Evolutionary conservation across 2,797 vertebrate genomes (phyloP).

Genomic region (Tiaroga cobitis): DNA sequence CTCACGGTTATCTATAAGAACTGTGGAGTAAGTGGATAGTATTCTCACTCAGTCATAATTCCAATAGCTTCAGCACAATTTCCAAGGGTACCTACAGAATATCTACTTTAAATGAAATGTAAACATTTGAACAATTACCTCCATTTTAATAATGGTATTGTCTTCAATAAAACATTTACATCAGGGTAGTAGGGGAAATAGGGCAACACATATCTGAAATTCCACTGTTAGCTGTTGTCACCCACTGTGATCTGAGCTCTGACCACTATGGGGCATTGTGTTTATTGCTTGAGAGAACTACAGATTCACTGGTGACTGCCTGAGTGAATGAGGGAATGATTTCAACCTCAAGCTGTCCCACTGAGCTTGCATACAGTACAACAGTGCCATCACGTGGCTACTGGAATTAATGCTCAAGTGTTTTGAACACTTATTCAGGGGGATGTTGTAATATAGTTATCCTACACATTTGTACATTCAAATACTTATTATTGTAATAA

Average conservation of each 20-base stretch:
- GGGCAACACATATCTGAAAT: background rate
- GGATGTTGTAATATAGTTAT: background rate
- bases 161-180: background rate
- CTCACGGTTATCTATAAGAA: background rate
- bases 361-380: conserved; percentile 41
- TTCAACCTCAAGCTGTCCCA: background rate
- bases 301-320: background rate
- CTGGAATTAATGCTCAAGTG: background rate
- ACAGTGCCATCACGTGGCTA: conserved; percentile 63
- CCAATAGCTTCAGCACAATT: background rate
- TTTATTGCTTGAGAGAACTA: conserved; percentile 23
- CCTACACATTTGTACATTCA: background rate
- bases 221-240: background rate
- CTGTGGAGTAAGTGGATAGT: background rate
- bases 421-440: background rate
- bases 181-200: background rate
- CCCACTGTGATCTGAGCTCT: conserved; percentile 37
- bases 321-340: background rate
- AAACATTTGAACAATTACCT: background rate
- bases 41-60: too few relatives aligned
- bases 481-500: background rate
- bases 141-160: background rate
- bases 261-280: conserved; percentile 50
- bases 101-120: background rate
- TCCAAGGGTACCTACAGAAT: background rate